phyloP scores from a whole-genome alignment of 2,797 vertebrate genomes.

The Bovichtus variegatus region DNA sequence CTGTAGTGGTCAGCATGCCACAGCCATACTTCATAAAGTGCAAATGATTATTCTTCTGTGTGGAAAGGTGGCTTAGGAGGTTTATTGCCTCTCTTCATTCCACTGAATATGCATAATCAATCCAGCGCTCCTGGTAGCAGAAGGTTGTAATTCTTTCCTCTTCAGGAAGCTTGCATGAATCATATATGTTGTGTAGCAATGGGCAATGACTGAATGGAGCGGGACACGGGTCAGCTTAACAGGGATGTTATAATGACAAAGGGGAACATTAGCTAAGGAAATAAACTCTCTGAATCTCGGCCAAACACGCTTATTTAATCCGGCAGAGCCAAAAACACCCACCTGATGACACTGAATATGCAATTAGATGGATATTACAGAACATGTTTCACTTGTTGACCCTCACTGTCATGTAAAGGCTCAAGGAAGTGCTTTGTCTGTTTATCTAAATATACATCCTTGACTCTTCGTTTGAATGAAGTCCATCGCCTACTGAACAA shows the following conservation, averaged over 20 bases:
- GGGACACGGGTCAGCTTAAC: slow-evolving; percentile 79
- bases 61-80: slow-evolving; percentile 67
- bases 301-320: slow-evolving; percentile 77
- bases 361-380: slow-evolving; percentile 73
- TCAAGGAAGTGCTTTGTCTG: slow-evolving; percentile 46
- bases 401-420: slow-evolving; percentile 57
- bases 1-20: slow-evolving; percentile 22
- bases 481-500: slow-evolving; percentile 61
- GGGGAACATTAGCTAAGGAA: slow-evolving; percentile 80
- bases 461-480: slow-evolving; percentile 52
- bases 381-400: slow-evolving; percentile 74
- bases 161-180: slow-evolving; percentile 68
- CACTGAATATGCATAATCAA: slow-evolving; percentile 82
- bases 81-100: slow-evolving; percentile 71
- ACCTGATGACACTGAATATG: slow-evolving; percentile 77
- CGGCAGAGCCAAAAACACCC: slow-evolving; percentile 76
- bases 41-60: slow-evolving; percentile 61
- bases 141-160: slow-evolving; percentile 70
- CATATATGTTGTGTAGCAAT: slow-evolving; percentile 68
- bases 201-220: slow-evolving; percentile 72
- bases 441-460: slow-evolving; percentile 61
- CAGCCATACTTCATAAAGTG: slow-evolving; percentile 54
- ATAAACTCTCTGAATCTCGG: slow-evolving; percentile 74
- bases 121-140: slow-evolving; percentile 64
- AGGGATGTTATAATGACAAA: slow-evolving; percentile 81